Percentiles rank a stretch among this genome's conserved stretches.
These are phyloP conservation scores for Lycodopsis pacificus DNA, from an alignment of 2,797 vertebrate genomes.

Conservation along the genomic window DNA sequence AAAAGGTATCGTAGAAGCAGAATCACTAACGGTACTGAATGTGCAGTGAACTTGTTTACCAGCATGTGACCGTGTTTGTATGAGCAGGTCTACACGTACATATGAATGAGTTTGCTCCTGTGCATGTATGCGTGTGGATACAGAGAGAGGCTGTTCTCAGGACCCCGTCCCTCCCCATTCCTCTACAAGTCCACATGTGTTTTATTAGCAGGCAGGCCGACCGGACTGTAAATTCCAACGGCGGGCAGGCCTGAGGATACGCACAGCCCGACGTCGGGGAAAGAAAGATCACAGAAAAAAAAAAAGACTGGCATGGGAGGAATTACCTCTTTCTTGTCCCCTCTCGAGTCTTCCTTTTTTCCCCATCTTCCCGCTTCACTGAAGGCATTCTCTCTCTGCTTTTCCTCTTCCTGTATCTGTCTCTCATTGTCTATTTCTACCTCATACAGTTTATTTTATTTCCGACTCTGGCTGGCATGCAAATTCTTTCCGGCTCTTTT, in stretches of 20 bases:
- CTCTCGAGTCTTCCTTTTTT: constrained; percentile 14
- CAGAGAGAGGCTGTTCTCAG: constrained; percentile 70
- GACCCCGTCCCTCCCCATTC: constrained; percentile 74
- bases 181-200: constrained; percentile 84
- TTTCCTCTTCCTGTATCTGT: constrained; percentile 3
- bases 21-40: neutral
- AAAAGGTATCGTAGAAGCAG: neutral
- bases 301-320: constrained; percentile 45
- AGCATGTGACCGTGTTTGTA: constrained; percentile 19
- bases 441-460: constrained; percentile 38
- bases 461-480: constrained; percentile 35
- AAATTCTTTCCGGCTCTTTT: constrained; percentile 23
- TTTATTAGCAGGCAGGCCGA: constrained; percentile 82
- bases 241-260: constrained; percentile 71
- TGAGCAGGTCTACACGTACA: constrained; percentile 15
- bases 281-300: constrained; percentile 50
- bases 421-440: constrained; percentile 19
- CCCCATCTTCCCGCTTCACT: neutral
- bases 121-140: constrained; percentile 20
- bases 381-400: neutral
- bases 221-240: constrained; percentile 83
- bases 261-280: constrained; percentile 59
- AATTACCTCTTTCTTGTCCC: constrained; percentile 46
- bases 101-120: constrained; percentile 24
- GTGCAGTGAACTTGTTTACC: constrained; percentile 17